Conservation (phyloP, 1,140 invertebrate species). For the Spodoptera litura region DNA sequence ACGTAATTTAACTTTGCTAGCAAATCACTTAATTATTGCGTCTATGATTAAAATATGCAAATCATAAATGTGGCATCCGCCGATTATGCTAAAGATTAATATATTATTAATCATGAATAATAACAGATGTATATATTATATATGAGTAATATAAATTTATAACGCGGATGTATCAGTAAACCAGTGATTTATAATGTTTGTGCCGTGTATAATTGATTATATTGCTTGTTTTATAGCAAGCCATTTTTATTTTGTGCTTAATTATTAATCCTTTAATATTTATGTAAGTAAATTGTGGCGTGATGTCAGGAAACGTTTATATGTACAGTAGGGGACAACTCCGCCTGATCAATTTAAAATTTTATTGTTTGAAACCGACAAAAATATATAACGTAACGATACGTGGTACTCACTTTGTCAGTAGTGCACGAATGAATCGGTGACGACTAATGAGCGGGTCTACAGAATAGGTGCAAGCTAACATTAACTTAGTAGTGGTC, state of each 20-base stretch:
- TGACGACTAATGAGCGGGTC: too few relatives aligned
- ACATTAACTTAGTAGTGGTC: too few relatives aligned
- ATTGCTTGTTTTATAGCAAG: constrained; percentile 26
- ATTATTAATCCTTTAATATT: constrained; percentile 27
- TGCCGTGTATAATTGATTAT: constrained; percentile 23
- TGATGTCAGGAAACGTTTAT: too few relatives aligned
- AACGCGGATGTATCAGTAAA: constrained; percentile 34
- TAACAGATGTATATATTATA: not conserved
- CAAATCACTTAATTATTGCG: not conserved
- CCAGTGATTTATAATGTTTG: constrained; percentile 23
- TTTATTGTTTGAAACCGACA: too few relatives aligned
- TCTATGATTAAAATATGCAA: not conserved
- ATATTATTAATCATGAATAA: constrained; percentile 26
- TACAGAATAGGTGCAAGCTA: too few relatives aligned
- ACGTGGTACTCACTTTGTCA: too few relatives aligned
- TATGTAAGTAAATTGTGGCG: not conserved
- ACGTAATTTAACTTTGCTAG: not conserved
- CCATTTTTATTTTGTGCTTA: constrained; percentile 17
- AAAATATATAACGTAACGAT: too few relatives aligned
- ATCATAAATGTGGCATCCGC: constrained; percentile 26
- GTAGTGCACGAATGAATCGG: too few relatives aligned
- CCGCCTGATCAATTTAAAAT: too few relatives aligned
- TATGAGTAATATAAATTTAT: constrained; percentile 13
- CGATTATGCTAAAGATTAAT: constrained; percentile 17
- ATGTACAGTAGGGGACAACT: too few relatives aligned